Evolutionary conservation across 92 coral and sea anemone species (phyloP).

Genomic region (Siderastrea siderea): DNA sequence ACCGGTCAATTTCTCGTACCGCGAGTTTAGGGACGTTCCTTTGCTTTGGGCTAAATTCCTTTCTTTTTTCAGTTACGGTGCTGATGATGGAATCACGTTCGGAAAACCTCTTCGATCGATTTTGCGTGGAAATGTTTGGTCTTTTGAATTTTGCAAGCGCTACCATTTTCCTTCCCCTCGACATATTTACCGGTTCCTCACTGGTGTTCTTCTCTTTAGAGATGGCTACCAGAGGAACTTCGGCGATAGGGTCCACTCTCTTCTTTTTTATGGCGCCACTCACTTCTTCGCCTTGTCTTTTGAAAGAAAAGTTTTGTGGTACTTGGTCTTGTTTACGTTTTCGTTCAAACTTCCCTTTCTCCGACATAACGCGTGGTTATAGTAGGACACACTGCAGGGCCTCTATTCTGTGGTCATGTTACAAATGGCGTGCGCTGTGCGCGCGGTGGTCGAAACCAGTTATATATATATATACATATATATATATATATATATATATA

Average conservation of each 20-base stretch:
- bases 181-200: neutral
- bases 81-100: neutral
- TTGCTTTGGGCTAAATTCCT: neutral
- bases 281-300: neutral
- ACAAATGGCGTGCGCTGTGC: neutral
- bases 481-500: too few species aligned
- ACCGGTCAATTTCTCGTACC: slow-evolving; percentile 38
- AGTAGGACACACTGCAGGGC: neutral
- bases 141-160: slow-evolving; percentile 24
- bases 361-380: neutral
- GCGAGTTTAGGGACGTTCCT: neutral
- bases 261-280: neutral
- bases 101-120: neutral
- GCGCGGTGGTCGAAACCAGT: too few species aligned
- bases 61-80: neutral
- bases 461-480: too few species aligned
- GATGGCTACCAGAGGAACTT: too few species aligned
- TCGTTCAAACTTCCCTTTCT: slow-evolving; percentile 9
- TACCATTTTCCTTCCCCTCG: neutral
- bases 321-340: neutral
- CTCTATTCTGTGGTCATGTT: neutral
- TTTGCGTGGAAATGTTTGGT: slow-evolving; percentile 2
- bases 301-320: too few species aligned
- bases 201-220: too few species aligned
- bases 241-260: neutral